phyloP scores from a whole-genome alignment of 2,113 vertebrate species.

The Brachirus orientalis region DNA sequence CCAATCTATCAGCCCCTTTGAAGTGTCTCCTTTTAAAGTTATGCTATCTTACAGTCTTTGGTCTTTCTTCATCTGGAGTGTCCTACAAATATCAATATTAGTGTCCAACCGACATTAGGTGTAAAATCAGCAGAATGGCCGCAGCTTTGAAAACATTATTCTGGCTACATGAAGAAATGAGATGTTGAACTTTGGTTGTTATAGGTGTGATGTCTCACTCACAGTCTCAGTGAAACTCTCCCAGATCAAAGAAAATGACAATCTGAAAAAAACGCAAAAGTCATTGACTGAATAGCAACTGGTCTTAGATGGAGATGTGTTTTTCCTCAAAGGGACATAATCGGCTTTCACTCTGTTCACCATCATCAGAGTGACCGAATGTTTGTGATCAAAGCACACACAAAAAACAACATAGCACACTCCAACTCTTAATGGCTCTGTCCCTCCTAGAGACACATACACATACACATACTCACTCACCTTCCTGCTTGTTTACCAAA shows the following conservation, averaged over 20 bases:
- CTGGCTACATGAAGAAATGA: slow-evolving; percentile 27
- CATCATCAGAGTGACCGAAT: no score
- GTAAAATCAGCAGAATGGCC: slow-evolving; percentile 32
- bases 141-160: slow-evolving; percentile 46
- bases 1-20: slow-evolving; percentile 56
- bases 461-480: slow-evolving; percentile 22
- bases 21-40: slow-evolving; percentile 52
- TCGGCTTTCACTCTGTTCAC: not conserved
- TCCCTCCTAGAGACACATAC: slow-evolving; percentile 1
- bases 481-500: slow-evolving; percentile 30
- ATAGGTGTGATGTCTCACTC: slow-evolving; percentile 24
- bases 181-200: slow-evolving; percentile 50
- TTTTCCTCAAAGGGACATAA: slow-evolving; percentile 14
- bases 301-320: no score
- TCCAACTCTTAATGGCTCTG: not conserved
- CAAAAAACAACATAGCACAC: not conserved
- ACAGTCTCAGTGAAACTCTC: slow-evolving; percentile 26
- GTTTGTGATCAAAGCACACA: not conserved
- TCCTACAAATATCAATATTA: slow-evolving; percentile 60
- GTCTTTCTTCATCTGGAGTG: slow-evolving; percentile 33
- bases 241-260: slow-evolving; percentile 54
- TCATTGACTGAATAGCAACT: no score
- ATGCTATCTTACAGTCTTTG: slow-evolving; percentile 60
- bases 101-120: slow-evolving; percentile 28
- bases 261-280: not conserved